Evolutionary conservation across 1,140 invertebrate genomes (phyloP).

Genomic region (Trypoxylus dichotomus): DNA sequence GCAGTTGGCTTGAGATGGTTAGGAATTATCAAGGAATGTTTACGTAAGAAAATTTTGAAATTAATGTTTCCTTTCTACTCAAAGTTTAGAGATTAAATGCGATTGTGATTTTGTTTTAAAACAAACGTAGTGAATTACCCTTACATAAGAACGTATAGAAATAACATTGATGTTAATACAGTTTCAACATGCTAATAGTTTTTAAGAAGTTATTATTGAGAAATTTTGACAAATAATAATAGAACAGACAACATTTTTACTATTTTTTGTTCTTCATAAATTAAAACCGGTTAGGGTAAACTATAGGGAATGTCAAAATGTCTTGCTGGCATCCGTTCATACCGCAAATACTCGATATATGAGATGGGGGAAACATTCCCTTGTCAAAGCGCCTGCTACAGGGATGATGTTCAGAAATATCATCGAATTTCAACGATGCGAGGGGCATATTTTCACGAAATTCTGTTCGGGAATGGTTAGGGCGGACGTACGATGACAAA

Average conservation of each 20-base stretch:
- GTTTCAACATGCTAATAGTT: too few relatives aligned
- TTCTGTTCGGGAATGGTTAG: background rate
- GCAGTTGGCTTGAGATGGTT: background rate
- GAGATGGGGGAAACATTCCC: background rate
- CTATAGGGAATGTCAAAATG: background rate
- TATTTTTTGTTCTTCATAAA: too few relatives aligned
- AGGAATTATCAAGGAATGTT: background rate
- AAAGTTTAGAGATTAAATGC: background rate
- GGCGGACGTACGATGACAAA: constrained; percentile 18
- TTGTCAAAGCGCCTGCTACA: background rate
- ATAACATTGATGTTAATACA: too few relatives aligned
- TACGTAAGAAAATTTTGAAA: background rate
- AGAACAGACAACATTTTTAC: too few relatives aligned
- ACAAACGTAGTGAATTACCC: too few relatives aligned
- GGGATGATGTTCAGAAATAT: constrained; percentile 9
- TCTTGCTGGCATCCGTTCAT: background rate
- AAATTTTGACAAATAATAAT: too few relatives aligned
- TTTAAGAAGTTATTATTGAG: too few relatives aligned
- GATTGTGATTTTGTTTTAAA: background rate
- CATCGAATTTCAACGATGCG: constrained; percentile 15
- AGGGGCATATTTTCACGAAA: constrained; percentile 18
- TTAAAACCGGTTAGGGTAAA: background rate
- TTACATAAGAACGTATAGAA: too few relatives aligned
- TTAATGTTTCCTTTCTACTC: background rate
- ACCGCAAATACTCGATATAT: constrained; percentile 8